A percentile compares a stretch with the other conserved stretches of the same genome.
These are phyloP conservation scores for Salvator merianae DNA, from an alignment of 2,113 vertebrate genomes.

Conservation along the genomic window DNA sequence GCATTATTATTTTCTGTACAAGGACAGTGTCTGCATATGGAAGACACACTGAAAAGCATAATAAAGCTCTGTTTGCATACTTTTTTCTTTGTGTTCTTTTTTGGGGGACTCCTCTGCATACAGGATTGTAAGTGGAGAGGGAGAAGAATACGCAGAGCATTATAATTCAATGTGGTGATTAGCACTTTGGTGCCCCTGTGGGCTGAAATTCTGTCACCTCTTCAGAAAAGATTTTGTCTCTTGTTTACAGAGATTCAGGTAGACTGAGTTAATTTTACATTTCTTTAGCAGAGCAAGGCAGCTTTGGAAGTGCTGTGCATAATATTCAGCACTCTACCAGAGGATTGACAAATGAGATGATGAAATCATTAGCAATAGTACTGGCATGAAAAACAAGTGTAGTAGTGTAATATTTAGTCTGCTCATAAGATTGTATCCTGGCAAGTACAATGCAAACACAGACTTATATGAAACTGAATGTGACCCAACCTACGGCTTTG, in stretches of 20 bases:
- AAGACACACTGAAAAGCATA: neutral
- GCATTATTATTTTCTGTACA: neutral
- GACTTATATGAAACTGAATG: neutral
- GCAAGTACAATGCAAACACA: neutral
- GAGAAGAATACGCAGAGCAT: neutral
- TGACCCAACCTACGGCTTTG: neutral
- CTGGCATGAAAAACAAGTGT: neutral
- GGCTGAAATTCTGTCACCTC: neutral
- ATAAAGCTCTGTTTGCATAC: neutral
- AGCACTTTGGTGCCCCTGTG: neutral
- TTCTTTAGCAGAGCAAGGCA: neutral
- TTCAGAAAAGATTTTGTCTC: neutral
- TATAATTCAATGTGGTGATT: neutral
- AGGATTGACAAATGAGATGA: slow-evolving; percentile 17
- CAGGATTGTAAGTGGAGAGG: neutral
- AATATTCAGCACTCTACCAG: neutral
- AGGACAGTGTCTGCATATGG: neutral
- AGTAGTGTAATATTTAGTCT: neutral
- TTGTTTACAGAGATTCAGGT: no score
- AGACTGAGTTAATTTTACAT: neutral
- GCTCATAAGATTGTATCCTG: no score
- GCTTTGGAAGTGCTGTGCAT: neutral
- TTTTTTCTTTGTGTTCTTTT: neutral
- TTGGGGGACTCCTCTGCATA: neutral
- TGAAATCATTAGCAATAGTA: slow-evolving; percentile 4